Evolutionary conservation across 2,797 vertebrate species (phyloP).

Genomic region (Liasis olivaceus): DNA sequence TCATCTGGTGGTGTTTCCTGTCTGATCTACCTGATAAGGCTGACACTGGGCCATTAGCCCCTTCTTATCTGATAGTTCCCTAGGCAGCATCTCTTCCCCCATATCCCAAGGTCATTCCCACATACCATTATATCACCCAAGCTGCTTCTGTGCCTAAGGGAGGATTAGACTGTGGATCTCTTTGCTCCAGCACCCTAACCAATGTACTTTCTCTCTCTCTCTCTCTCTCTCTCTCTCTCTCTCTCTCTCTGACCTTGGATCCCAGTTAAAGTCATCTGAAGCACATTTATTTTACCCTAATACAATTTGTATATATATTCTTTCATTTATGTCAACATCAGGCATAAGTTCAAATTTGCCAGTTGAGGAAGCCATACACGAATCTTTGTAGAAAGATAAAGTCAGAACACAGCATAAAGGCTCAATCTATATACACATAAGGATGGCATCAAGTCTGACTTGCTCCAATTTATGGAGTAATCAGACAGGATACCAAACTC

Average conservation of each 20-base stretch:
- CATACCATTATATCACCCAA: no score
- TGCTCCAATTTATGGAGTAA: neutral
- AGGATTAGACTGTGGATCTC: neutral
- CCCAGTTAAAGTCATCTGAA: neutral
- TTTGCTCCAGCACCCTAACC: no score
- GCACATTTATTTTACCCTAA: neutral
- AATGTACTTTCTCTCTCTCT: no score
- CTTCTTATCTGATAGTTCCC: no score
- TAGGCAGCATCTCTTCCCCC: no score
- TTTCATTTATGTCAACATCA: neutral
- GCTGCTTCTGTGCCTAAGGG: neutral
- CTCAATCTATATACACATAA: neutral
- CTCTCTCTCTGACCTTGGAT: neutral
- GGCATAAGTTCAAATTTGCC: neutral
- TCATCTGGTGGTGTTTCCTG: no score
- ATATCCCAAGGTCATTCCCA: no score
- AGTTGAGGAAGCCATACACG: neutral
- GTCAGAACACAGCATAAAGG: neutral
- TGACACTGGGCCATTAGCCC: no score
- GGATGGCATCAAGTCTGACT: neutral
- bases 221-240: neutral
- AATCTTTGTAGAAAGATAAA: neutral
- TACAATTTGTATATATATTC: neutral
- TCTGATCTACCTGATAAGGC: no score
- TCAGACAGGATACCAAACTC: neutral